Evolutionary conservation across 1,140 invertebrate species (phyloP).

Genomic region (Drosophila yakuba): DNA sequence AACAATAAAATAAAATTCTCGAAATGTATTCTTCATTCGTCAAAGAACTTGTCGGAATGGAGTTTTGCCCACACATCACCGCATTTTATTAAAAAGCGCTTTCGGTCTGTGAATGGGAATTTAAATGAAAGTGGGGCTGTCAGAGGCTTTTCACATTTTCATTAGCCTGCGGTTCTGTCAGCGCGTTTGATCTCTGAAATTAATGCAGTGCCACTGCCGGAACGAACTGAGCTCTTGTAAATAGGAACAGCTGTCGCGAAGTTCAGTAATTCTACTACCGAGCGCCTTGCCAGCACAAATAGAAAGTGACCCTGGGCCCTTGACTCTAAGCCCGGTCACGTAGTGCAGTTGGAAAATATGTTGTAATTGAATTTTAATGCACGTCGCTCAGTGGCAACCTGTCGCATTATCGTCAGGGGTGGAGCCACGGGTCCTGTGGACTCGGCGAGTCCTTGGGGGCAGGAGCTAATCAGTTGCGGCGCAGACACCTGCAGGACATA

Average conservation of each 20-base stretch:
- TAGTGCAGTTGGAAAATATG: slow-evolving; percentile 67
- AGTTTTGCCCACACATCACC: slow-evolving; percentile 25
- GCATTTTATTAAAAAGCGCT: slow-evolving; percentile 78
- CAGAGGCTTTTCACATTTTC: slow-evolving; percentile 54
- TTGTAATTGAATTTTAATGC: slow-evolving; percentile 80
- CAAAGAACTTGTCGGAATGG: slow-evolving; percentile 49
- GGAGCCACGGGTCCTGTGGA: slow-evolving; percentile 1
- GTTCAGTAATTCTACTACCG: slow-evolving; percentile 9
- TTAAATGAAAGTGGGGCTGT: neutral
- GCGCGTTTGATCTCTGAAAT: slow-evolving; percentile 76
- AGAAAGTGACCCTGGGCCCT: slow-evolving; percentile 31
- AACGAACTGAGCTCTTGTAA: slow-evolving; percentile 61
- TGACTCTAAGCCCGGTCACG: slow-evolving; percentile 61
- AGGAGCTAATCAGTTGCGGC: slow-evolving; percentile 70
- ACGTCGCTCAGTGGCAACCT: slow-evolving; percentile 31
- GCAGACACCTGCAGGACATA: slow-evolving; percentile 78
- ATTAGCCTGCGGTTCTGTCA: slow-evolving; percentile 69
- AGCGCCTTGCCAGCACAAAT: neutral
- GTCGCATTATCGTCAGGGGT: slow-evolving; percentile 72
- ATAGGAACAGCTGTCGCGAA: slow-evolving; percentile 64
- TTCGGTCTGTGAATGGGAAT: slow-evolving; percentile 27
- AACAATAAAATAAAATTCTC: slow-evolving; percentile 24
- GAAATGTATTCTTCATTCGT: slow-evolving; percentile 24
- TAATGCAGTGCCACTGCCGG: slow-evolving; percentile 70
- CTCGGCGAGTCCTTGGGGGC: slow-evolving; percentile 13